Conservation (phyloP, 2,797 vertebrate species). For the Simalia tracyae region DNA sequence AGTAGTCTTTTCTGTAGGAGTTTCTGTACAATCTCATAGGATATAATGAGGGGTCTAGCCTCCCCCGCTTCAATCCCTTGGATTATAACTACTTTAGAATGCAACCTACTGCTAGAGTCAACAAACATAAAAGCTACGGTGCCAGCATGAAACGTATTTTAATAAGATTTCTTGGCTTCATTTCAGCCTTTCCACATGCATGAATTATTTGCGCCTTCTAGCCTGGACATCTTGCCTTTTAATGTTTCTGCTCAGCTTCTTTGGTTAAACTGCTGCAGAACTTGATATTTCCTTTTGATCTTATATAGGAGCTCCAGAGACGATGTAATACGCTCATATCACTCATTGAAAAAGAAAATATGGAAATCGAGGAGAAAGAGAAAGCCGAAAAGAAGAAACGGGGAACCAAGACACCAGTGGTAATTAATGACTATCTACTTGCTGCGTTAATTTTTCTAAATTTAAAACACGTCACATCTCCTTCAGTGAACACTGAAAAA, state of each 20-base stretch:
- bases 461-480: background rate
- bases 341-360: constrained; percentile 88
- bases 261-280: constrained; percentile 27
- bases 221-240: background rate
- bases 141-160: background rate
- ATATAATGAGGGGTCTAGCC: background rate
- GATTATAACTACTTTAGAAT: background rate
- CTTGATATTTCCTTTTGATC: constrained; percentile 52
- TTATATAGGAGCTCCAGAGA: constrained; percentile 83
- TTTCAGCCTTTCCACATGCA: background rate
- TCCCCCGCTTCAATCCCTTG: background rate
- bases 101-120: background rate
- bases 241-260: background rate
- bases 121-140: background rate
- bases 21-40: background rate
- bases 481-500: background rate
- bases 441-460: constrained; percentile 6
- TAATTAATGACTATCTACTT: constrained; percentile 69
- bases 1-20: background rate
- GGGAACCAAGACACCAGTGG: constrained; percentile 79
- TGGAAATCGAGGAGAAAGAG: constrained; percentile 89
- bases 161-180: background rate
- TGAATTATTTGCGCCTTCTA: background rate
- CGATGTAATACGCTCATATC: constrained; percentile 89
- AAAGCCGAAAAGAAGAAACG: constrained; percentile 88